Conservation (phyloP, 2,113 vertebrate species). For the Epinephelus fuscoguttatus region DNA sequence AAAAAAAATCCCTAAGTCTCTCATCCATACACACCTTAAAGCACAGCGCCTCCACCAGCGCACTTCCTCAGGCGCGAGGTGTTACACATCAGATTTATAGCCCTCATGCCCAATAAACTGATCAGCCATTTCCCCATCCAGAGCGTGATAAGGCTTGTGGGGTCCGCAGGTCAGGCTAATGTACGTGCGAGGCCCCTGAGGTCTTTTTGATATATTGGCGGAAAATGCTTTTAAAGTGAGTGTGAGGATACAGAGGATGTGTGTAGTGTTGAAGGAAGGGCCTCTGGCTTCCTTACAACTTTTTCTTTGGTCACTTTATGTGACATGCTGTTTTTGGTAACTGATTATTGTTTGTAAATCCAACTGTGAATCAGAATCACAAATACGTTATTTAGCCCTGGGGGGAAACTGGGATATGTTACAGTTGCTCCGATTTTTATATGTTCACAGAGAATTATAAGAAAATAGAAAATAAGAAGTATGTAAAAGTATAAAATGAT, state of each 20-base stretch:
- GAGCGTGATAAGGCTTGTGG: conserved; percentile 58
- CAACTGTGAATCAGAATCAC: not conserved
- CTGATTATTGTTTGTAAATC: not conserved
- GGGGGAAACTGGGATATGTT: no score
- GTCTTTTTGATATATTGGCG: conserved; percentile 71
- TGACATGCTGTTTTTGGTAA: conserved; percentile 4
- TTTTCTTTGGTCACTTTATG: conserved; percentile 16
- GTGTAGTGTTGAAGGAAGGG: conserved; percentile 22
- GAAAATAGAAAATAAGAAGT: no score
- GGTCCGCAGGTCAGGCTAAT: conserved; percentile 72
- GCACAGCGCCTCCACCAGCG: conserved; percentile 54
- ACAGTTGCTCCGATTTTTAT: no score
- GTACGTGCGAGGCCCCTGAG: conserved; percentile 65
- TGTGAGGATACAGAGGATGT: conserved; percentile 54
- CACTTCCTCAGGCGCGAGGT: conserved; percentile 65
- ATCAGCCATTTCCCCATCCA: conserved; percentile 71
- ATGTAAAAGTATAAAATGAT: no score
- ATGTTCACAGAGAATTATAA: no score
- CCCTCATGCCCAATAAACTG: conserved; percentile 74
- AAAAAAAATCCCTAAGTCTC: conserved; percentile 59
- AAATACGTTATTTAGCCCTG: no score
- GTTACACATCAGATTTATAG: conserved; percentile 78
- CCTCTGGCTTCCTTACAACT: conserved; percentile 28
- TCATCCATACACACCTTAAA: conserved; percentile 62
- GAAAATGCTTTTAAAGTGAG: conserved; percentile 73